A percentile compares a stretch with the other conserved stretches of the same genome.
phyloP scores from a whole-genome alignment of 2,113 vertebrate genomes.

The Datnioides undecimradiatus region DNA sequence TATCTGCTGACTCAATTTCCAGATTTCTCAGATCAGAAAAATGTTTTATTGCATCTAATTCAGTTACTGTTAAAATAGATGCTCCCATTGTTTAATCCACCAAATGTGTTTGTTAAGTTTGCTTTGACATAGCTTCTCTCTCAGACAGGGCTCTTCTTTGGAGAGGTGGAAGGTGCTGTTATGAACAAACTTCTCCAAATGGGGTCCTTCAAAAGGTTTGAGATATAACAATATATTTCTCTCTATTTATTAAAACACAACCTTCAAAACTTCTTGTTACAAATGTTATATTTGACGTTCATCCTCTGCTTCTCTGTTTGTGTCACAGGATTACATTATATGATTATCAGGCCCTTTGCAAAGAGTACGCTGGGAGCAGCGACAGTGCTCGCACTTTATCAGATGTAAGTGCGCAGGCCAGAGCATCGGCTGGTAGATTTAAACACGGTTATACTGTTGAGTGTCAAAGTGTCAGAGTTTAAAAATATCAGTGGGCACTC shows the following conservation, averaged over 20 bases:
- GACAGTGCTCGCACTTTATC: conserved; percentile 90
- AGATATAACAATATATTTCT: not conserved
- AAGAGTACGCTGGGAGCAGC: conserved; percentile 93
- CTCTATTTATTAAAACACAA: not conserved
- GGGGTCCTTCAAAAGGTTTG: conserved; percentile 98
- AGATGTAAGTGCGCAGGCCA: conserved; percentile 92
- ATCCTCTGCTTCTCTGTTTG: not conserved
- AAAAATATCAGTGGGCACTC: too few species aligned
- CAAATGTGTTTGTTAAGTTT: not conserved
- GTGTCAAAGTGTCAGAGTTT: too few species aligned
- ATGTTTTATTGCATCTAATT: too few species aligned
- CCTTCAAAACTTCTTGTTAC: not conserved
- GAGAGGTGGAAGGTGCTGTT: conserved; percentile 95
- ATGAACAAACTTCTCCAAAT: conserved; percentile 98
- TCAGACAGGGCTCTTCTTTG: conserved; percentile 97
- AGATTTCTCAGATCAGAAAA: too few species aligned
- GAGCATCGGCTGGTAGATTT: not conserved
- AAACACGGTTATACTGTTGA: too few species aligned
- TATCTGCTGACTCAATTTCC: too few species aligned
- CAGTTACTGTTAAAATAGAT: not conserved
- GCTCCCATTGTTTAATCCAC: not conserved
- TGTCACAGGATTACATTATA: conserved; percentile 93
- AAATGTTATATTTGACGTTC: not conserved
- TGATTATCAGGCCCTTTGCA: conserved; percentile 97
- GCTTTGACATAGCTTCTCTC: conserved; percentile 59